phyloP scores from a whole-genome alignment of 2,888 invertebrate genomes.

The Megastigmus dorsalis region DNA sequence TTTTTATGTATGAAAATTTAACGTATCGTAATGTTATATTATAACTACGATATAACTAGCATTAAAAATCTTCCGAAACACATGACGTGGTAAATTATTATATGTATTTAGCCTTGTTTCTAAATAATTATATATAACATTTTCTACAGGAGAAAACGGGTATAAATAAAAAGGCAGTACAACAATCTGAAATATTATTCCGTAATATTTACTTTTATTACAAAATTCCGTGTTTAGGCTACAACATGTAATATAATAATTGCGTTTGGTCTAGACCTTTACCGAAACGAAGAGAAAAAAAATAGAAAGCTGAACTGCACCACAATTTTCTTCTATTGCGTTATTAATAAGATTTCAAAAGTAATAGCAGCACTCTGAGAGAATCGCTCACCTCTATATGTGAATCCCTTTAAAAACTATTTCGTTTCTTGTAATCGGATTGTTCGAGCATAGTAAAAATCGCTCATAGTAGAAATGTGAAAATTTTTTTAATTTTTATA shows the following conservation, averaged over 20 bases:
- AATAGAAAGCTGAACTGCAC: conserved; percentile 67
- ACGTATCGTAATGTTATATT: too few species aligned
- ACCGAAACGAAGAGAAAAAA: conserved; percentile 65
- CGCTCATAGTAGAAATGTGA: conserved; percentile 35
- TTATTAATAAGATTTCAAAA: conserved; percentile 22
- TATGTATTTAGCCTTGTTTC: too few species aligned
- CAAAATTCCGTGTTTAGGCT: conserved; percentile 73
- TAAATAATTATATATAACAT: too few species aligned
- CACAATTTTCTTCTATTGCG: conserved; percentile 60
- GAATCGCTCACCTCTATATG: conserved; percentile 22
- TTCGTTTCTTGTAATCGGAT: not conserved
- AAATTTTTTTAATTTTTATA: conserved; percentile 25
- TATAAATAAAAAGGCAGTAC: conserved; percentile 27
- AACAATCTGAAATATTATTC: conserved; percentile 58
- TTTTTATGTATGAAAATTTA: too few species aligned
- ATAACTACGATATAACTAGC: too few species aligned
- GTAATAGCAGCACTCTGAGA: conserved; percentile 43
- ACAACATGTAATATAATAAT: conserved; percentile 74
- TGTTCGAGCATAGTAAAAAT: conserved; percentile 2
- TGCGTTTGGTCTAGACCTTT: conserved; percentile 73
- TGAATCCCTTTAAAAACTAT: conserved; percentile 28
- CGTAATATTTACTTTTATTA: conserved; percentile 74
- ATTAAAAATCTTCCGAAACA: too few species aligned
- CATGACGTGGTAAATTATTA: too few species aligned
- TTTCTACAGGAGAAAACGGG: too few species aligned